phyloP scores from a whole-genome alignment of 2,797 vertebrate genomes.

The Enteromius paludinosus region DNA sequence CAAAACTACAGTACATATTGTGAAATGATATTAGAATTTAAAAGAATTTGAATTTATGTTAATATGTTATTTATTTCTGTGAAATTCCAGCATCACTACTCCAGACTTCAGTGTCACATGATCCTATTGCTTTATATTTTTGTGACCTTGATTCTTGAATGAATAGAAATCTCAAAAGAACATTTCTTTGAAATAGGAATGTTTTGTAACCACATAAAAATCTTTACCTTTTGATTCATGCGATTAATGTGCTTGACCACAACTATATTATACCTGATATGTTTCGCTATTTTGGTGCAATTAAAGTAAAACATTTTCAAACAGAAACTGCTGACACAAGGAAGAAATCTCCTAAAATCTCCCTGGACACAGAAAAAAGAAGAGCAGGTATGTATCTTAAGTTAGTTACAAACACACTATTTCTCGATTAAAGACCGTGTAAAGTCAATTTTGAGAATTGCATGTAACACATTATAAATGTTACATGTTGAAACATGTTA shows the following conservation, averaged over 20 bases:
- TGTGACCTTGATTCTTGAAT: not conserved
- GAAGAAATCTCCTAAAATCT: not conserved
- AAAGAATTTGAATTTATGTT: not conserved
- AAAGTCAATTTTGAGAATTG: too few species aligned
- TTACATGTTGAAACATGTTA: too few species aligned
- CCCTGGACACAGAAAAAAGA: slow-evolving; percentile 26
- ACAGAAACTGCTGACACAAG: not conserved
- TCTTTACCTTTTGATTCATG: not conserved
- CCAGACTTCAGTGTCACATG: slow-evolving; percentile 7
- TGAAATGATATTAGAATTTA: not conserved
- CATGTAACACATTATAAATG: too few species aligned
- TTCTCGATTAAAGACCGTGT: not conserved
- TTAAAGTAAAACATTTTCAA: not conserved
- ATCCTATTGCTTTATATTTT: not conserved
- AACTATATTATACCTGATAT: not conserved
- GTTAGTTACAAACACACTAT: not conserved
- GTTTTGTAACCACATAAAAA: not conserved
- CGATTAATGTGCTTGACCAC: not conserved
- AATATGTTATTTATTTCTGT: not conserved
- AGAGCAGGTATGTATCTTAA: slow-evolving; percentile 56
- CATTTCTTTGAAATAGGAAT: not conserved
- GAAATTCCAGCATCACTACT: not conserved
- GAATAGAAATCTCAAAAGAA: not conserved
- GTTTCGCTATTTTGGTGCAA: not conserved
- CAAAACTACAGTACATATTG: not conserved